phyloP scores from a whole-genome alignment of 2,888 invertebrate species.

The Meliscaeva auricollis region DNA sequence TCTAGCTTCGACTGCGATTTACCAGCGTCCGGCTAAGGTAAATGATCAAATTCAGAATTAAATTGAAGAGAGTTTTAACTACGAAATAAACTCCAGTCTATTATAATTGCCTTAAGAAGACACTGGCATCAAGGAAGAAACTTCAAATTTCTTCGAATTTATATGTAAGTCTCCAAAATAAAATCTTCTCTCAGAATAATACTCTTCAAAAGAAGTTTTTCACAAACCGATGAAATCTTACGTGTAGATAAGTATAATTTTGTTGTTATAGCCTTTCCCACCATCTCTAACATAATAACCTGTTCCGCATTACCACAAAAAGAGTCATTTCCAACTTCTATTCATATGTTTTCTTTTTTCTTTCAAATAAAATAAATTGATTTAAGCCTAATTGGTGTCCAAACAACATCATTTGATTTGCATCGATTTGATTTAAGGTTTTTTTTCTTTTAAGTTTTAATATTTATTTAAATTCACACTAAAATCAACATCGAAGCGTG shows the following conservation, averaged over 20 bases:
- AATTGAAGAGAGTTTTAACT: too few relatives aligned
- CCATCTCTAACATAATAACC: not conserved
- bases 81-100: too few relatives aligned
- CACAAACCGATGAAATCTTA: not conserved
- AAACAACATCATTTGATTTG: constrained; percentile 53
- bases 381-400: constrained; percentile 35
- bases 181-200: not conserved
- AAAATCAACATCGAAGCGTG: constrained; percentile 17
- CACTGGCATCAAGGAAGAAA: too few relatives aligned
- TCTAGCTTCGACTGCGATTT: too few relatives aligned
- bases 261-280: not conserved
- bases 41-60: too few relatives aligned
- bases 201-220: not conserved
- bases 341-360: not conserved
- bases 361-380: constrained; percentile 10
- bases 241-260: not conserved
- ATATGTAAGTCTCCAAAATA: too few relatives aligned
- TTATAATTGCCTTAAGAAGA: too few relatives aligned
- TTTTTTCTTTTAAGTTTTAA: constrained; percentile 17
- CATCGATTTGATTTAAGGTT: constrained; percentile 47
- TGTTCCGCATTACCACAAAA: constrained; percentile 20
- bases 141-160: too few relatives aligned
- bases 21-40: too few relatives aligned
- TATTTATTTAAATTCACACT: constrained; percentile 27
- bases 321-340: not conserved